A percentile compares a stretch with the other conserved stretches of the same genome.
phyloP scores from a whole-genome alignment of 2,797 vertebrate genomes.

The Pantherophis vulpinus region DNA sequence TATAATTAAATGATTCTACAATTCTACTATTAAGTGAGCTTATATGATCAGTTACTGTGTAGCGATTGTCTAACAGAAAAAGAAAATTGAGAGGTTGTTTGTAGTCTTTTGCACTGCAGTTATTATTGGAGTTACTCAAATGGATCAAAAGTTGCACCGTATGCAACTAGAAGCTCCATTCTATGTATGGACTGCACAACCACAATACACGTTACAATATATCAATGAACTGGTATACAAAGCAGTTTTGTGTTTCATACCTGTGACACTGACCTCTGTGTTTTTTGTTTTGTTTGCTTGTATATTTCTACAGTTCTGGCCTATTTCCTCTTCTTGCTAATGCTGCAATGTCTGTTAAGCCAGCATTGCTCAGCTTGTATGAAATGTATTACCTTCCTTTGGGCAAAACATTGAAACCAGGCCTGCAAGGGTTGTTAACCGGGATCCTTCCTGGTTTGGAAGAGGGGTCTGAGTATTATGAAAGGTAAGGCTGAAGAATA shows the following conservation, averaged over 20 bases:
- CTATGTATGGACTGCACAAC: not conserved
- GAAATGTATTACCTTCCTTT: slow-evolving; percentile 96
- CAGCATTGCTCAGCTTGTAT: slow-evolving; percentile 91
- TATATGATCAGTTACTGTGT: not conserved
- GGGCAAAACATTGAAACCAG: slow-evolving; percentile 96
- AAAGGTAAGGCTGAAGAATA: slow-evolving; percentile 78
- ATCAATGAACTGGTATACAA: not conserved
- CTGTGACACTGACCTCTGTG: not conserved
- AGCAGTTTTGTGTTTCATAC: not conserved
- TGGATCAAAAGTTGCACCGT: not conserved
- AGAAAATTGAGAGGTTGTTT: not conserved
- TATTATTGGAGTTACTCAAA: not conserved
- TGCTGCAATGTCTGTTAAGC: slow-evolving; percentile 98
- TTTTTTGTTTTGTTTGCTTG: not conserved
- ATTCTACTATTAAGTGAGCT: not conserved
- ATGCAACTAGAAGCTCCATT: not conserved
- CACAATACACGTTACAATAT: not conserved
- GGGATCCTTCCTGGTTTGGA: slow-evolving; percentile 96
- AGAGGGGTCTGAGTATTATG: slow-evolving; percentile 97
- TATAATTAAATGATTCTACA: not conserved
- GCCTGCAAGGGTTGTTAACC: slow-evolving; percentile 94
- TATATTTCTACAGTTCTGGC: slow-evolving; percentile 80
- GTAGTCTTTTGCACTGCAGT: not conserved
- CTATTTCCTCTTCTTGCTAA: slow-evolving; percentile 98
- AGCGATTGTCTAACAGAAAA: not conserved